Percentiles rank a stretch among this genome's conserved stretches.
These are phyloP conservation scores for Silvanus unidentatus DNA, from an alignment of 2,888 invertebrate species.

Conservation along the genomic window DNA sequence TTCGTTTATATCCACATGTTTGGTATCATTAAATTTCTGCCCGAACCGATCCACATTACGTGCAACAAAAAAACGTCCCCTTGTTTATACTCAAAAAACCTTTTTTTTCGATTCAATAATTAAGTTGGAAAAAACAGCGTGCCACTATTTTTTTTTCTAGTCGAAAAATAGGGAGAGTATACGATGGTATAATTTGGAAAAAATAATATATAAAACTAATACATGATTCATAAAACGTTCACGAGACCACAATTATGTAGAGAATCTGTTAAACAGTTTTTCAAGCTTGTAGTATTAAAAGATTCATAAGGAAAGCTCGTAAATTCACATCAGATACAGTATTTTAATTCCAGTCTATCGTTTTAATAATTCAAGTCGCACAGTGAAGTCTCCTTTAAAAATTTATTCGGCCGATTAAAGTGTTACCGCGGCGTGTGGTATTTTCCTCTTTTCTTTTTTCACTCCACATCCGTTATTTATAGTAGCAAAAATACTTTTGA, in stretches of 20 bases:
- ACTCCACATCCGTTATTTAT: not conserved
- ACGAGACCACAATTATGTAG: constrained; percentile 26
- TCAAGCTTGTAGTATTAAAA: constrained; percentile 26
- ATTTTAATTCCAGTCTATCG: constrained; percentile 34
- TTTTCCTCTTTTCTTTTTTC: not conserved
- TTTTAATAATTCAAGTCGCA: constrained; percentile 30
- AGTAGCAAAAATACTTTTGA: not conserved
- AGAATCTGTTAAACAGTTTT: constrained; percentile 28
- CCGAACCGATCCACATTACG: no score
- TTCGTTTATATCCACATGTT: no score
- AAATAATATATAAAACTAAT: constrained; percentile 12
- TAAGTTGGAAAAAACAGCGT: not conserved
- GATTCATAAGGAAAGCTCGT: constrained; percentile 24
- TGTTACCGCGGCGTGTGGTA: constrained; percentile 20
- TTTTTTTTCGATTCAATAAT: no score
- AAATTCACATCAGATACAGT: constrained; percentile 27
- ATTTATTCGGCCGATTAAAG: constrained; percentile 34
- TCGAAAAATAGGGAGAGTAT: no score
- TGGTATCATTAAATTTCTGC: no score
- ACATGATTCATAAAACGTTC: constrained; percentile 24
- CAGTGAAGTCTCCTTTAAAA: constrained; percentile 32
- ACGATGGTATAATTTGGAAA: not conserved
- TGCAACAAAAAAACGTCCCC: no score
- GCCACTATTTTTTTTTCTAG: no score
- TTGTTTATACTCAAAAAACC: no score